phyloP scores from a whole-genome alignment of 2,113 vertebrate species.

The Zapornia atra region DNA sequence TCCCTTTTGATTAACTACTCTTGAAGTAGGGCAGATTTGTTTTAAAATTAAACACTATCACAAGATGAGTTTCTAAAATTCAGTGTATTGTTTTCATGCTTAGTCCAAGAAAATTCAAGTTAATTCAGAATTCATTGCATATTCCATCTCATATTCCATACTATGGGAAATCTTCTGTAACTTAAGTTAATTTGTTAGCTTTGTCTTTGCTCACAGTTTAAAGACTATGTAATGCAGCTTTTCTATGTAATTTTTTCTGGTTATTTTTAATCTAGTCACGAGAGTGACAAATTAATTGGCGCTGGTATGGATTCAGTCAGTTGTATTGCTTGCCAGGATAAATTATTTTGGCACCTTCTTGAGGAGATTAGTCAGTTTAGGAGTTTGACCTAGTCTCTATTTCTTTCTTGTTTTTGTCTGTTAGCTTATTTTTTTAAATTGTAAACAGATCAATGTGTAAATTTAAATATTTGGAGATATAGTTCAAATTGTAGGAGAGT shows the following conservation, averaged over 20 bases:
- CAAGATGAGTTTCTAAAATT: not conserved
- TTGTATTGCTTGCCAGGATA: not conserved
- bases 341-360: not conserved
- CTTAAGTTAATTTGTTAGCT: not conserved
- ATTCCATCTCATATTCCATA: not conserved
- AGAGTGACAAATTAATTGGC: not conserved
- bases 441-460: not conserved
- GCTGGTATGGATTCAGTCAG: not conserved
- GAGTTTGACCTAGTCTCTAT: not conserved
- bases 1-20: constrained; percentile 11
- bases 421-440: not conserved
- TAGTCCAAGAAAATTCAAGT: not conserved
- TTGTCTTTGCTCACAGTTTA: not conserved
- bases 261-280: not conserved
- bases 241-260: not conserved
- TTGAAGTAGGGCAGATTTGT: not conserved
- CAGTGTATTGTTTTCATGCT: not conserved
- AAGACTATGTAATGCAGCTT: not conserved
- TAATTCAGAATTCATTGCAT: not conserved
- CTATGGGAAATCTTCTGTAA: not conserved
- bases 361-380: not conserved
- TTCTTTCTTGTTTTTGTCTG: too few relatives aligned
- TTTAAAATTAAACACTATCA: constrained; percentile 18
- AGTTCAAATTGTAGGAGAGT: not conserved
- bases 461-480: not conserved